Percentiles rank a stretch among this genome's conserved stretches.
phyloP scores from a whole-genome alignment of 2,797 vertebrate species.

The Cetoscarus ocellatus region DNA sequence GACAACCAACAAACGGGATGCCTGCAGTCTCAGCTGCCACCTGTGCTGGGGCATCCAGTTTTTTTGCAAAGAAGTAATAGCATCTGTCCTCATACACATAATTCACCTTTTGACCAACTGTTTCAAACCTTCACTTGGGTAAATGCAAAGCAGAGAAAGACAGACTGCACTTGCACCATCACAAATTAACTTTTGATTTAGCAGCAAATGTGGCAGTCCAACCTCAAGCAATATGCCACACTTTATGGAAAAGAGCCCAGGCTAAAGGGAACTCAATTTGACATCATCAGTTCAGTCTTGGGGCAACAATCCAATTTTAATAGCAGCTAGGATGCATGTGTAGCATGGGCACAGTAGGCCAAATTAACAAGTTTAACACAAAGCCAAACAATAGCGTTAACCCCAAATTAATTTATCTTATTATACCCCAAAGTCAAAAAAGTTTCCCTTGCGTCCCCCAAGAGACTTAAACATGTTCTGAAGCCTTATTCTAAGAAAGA shows the following conservation, averaged over 20 bases:
- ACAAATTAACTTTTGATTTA: constrained; percentile 35
- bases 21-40: no score
- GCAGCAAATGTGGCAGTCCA: constrained; percentile 7
- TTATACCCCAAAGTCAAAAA: constrained; percentile 69
- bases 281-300: constrained; percentile 39
- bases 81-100: neutral
- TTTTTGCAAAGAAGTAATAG: neutral
- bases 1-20: no score
- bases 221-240: constrained; percentile 20
- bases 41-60: no score
- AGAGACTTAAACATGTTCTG: constrained; percentile 69
- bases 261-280: constrained; percentile 30
- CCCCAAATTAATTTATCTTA: constrained; percentile 70
- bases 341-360: constrained; percentile 42
- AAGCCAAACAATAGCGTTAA: constrained; percentile 59
- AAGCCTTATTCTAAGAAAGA: constrained; percentile 72
- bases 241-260: constrained; percentile 22
- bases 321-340: constrained; percentile 56
- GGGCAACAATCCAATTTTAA: constrained; percentile 59
- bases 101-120: neutral
- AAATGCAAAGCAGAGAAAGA: constrained; percentile 1
- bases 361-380: constrained; percentile 57
- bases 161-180: constrained; percentile 5
- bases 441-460: constrained; percentile 50
- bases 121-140: neutral